phyloP scores from a whole-genome alignment of 2,888 invertebrate species.

The Hylaea fasciaria region DNA sequence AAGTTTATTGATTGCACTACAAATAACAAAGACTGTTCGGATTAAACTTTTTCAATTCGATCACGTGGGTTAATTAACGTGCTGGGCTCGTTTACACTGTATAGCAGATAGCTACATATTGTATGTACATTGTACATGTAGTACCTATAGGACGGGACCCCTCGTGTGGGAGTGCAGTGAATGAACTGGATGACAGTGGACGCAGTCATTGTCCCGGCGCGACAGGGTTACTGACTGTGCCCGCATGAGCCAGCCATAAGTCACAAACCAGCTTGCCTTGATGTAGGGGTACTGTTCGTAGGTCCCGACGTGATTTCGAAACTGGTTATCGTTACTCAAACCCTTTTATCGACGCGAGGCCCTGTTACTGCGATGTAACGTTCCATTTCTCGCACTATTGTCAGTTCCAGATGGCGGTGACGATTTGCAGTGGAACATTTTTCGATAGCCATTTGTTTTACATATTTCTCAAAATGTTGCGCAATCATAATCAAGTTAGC shows the following conservation, averaged over 20 bases:
- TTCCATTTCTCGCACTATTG: no score
- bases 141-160: neutral
- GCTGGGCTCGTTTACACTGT: slow-evolving; percentile 10
- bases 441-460: no score
- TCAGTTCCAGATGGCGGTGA: no score
- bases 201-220: slow-evolving; percentile 38
- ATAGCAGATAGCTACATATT: no score
- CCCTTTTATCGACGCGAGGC: no score
- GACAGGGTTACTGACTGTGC: slow-evolving; percentile 22
- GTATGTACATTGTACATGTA: neutral
- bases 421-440: no score
- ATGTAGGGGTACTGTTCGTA: slow-evolving; percentile 5
- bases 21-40: neutral
- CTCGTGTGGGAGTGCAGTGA: slow-evolving; percentile 55
- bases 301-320: neutral
- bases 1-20: neutral
- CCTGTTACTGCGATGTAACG: no score
- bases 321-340: no score
- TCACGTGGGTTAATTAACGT: slow-evolving; percentile 10
- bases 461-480: no score
- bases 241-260: slow-evolving; percentile 22
- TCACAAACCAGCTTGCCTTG: slow-evolving; percentile 11
- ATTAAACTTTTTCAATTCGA: neutral
- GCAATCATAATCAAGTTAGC: no score
- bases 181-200: slow-evolving; percentile 50